Percentiles rank a stretch among this genome's conserved stretches.
phyloP scores from a whole-genome alignment of 30 jellyfish, hydroid and myxozoan species.

The Turritopsis dohrnii region DNA sequence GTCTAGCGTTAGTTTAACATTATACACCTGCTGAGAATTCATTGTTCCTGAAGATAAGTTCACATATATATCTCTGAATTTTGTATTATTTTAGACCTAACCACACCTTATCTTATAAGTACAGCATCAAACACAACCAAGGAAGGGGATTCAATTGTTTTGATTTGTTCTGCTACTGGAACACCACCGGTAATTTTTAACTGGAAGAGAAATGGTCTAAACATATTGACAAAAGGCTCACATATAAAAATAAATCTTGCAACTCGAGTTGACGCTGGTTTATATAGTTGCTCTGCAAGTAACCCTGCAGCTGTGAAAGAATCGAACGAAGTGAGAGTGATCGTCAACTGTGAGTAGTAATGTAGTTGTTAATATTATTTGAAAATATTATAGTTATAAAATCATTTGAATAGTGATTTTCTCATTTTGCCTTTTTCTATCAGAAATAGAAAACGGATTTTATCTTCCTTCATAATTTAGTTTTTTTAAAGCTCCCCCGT shows the following conservation, averaged over 20 bases:
- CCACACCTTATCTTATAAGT: not conserved
- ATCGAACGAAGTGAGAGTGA: constrained; percentile 8
- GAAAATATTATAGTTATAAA: too few relatives aligned
- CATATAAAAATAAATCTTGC: not conserved
- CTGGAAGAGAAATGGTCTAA: not conserved
- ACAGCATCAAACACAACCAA: constrained; percentile 17
- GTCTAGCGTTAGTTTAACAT: too few relatives aligned
- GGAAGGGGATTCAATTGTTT: constrained; percentile 17
- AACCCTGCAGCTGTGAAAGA: constrained; percentile 1
- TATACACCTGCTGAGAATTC: too few relatives aligned
- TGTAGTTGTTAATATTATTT: too few relatives aligned
- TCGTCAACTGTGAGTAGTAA: constrained; percentile 3
- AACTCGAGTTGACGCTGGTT: constrained; percentile 3
- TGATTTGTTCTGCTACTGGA: constrained; percentile 14
- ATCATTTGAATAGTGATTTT: too few relatives aligned
- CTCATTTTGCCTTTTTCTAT: too few relatives aligned
- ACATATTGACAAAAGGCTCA: not conserved
- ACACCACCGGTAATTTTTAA: constrained; percentile 5
- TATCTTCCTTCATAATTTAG: too few relatives aligned
- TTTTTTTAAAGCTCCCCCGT: too few relatives aligned
- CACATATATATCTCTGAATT: not conserved
- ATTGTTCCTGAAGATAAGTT: too few relatives aligned
- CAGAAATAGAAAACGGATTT: too few relatives aligned
- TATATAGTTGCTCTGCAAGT: not conserved
- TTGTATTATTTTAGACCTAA: not conserved